These are phyloP conservation scores for Procambarus clarkii DNA, from an alignment of 1,140 invertebrate genomes.

Conservation along the genomic window DNA sequence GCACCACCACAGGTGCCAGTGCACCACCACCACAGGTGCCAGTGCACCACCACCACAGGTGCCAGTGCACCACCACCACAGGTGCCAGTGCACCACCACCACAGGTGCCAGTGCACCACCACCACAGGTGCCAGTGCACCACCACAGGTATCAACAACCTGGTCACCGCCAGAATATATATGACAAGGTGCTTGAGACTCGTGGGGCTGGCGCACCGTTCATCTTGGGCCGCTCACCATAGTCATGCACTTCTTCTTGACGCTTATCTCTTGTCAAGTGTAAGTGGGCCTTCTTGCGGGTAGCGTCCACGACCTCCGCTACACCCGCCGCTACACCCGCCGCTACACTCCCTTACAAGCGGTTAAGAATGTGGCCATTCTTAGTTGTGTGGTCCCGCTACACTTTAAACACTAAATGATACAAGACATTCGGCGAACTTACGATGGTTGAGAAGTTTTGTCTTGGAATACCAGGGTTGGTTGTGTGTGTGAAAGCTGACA, in stretches of 20 bases:
- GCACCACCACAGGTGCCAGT: too few relatives aligned
- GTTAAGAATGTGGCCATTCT: neutral
- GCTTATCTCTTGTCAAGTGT: constrained; percentile 34
- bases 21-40: too few relatives aligned
- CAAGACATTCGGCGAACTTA: neutral
- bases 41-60: too few relatives aligned
- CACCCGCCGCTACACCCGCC: neutral
- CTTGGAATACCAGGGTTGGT: neutral
- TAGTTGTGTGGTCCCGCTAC: neutral
- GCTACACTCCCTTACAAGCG: neutral
- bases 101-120: neutral
- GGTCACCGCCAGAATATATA: neutral
- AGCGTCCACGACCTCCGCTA: neutral
- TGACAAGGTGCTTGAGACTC: constrained; percentile 17
- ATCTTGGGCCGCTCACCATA: constrained; percentile 32
- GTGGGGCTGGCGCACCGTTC: constrained; percentile 13
- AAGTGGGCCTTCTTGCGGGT: neutral
- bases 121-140: too few relatives aligned
- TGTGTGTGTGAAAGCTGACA: neutral
- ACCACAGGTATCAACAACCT: neutral
- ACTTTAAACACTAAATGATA: neutral
- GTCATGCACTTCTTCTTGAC: constrained; percentile 45
- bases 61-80: too few relatives aligned
- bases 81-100: neutral
- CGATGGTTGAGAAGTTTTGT: neutral